Percentiles rank a stretch among this genome's conserved stretches.
phyloP scores from a whole-genome alignment of 35 echinoderm and acorn worm species.

The Lytechinus variegatus region DNA sequence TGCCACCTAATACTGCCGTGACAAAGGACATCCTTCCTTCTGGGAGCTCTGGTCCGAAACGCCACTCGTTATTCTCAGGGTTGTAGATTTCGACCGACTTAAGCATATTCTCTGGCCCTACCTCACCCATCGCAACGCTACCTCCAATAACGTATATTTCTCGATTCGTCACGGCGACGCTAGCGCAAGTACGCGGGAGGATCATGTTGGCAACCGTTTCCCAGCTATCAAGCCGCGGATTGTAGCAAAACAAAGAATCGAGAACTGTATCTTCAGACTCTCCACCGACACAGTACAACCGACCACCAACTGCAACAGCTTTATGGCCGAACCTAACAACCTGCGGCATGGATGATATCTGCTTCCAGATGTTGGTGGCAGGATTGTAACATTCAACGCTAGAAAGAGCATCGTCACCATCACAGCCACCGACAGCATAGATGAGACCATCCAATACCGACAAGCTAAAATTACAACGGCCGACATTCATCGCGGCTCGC shows the following conservation, averaged over 20 bases:
- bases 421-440: conserved; percentile 80
- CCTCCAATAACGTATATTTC: conserved; percentile 99
- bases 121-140: conserved; percentile 89
- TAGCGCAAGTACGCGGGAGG: conserved; percentile 86
- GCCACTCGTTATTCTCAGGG: conserved; percentile 93
- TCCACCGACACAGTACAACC: conserved; percentile 86
- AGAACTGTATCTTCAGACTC: conserved; percentile 79
- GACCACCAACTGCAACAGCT: conserved; percentile 78
- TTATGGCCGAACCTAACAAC: conserved; percentile 71
- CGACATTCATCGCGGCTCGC: conserved; percentile 80
- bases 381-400: conserved; percentile 87
- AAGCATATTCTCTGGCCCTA: conserved; percentile 94
- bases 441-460: conserved; percentile 91
- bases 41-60: conserved; percentile 95
- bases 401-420: conserved; percentile 66
- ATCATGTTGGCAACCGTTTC: conserved; percentile 83
- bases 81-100: conserved; percentile 99
- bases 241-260: conserved; percentile 86
- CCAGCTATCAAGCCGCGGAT: conserved; percentile 84
- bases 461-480: conserved; percentile 84
- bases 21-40: conserved; percentile 83
- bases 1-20: conserved; percentile 69
- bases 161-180: conserved; percentile 81
- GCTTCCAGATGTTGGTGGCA: conserved; percentile 84
- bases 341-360: conserved; percentile 75